Conservation (phyloP, 2,888 invertebrate species). For the Malthinus flaveolus region DNA sequence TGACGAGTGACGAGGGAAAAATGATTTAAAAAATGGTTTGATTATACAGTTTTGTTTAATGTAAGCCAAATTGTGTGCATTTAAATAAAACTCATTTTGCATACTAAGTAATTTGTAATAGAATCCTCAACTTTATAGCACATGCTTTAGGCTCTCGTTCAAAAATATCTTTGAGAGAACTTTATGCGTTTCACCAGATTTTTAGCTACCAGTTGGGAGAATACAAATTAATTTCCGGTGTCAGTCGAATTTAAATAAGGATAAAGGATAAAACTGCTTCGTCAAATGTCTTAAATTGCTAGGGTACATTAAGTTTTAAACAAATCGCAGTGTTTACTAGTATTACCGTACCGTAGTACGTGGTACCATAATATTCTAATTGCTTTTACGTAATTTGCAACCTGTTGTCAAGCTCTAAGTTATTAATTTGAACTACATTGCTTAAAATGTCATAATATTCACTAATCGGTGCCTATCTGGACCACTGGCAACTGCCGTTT, state of each 20-base stretch:
- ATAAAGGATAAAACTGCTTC: conserved; percentile 1
- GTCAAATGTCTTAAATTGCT: background rate
- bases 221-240: conserved; percentile 10
- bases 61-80: background rate
- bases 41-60: too few species aligned
- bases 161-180: conserved; percentile 4
- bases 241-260: conserved; percentile 6
- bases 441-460: background rate
- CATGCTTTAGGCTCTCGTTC: conserved; percentile 4
- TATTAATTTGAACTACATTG: conserved; percentile 15
- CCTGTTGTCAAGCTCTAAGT: background rate
- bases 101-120: conserved; percentile 15
- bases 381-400: background rate
- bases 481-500: too few species aligned
- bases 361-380: too few species aligned
- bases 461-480: too few species aligned
- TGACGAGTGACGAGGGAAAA: too few species aligned
- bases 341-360: too few species aligned
- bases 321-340: background rate
- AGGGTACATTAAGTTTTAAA: background rate
- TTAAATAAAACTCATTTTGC: conserved; percentile 14
- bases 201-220: conserved; percentile 6
- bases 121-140: conserved; percentile 8
- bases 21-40: too few species aligned
- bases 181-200: conserved; percentile 1